Base-by-base conservation (phyloP, 2,113 vertebrate species). In the Alligator mississippiensis region DNA sequence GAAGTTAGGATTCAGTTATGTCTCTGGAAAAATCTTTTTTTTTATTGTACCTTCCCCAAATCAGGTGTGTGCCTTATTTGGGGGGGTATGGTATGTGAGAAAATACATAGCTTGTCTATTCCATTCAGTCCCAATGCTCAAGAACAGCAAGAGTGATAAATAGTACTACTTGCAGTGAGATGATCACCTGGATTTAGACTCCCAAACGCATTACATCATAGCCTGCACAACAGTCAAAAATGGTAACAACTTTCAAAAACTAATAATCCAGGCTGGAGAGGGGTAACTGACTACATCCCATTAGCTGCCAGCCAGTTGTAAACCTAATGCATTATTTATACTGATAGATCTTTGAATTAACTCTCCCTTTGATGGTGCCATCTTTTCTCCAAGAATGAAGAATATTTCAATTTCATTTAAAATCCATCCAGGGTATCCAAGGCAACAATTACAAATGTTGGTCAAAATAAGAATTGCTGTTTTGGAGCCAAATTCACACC, bases 331-430 rank as follows among this genome's bases (percentile, higher is more conserved):
- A 84, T 34, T 25, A 27, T 59, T 82, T 59, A 74, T 27, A 22
- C 4, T 91, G 58, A 59, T 28, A 92, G 61, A 59, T 4, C 21
- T 16, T 17, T 60, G 82, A 78, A 78, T 80, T 93, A 84, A 76
- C 82, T 82, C 58, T 91, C 76, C 72, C 61, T 58, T 92, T 89
- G 55, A 8, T 38, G 12, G 16, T 54, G 54, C 47, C 86, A 86
- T 55, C n/a, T 86, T 66, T 83, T n/a, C 63, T 87, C 55, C 82
- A n/a, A 24, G 63, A 72, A 94, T 81, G 88, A 95, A 68, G 80
- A 87, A 96, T 79, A 72, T 64, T 95, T 74, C 82, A 93, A 61
- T 92, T 93, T 80, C 92, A 95, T 64, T 38, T 75, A 89, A 89
- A 93, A 82, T 90, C 96, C 93, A 85, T 85, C 77, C 1, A 1